Evolutionary conservation across 1,140 invertebrate species (phyloP), one percentile per base, ranked within the genome.

Genomic region (Bombus soroeensis): DNA sequence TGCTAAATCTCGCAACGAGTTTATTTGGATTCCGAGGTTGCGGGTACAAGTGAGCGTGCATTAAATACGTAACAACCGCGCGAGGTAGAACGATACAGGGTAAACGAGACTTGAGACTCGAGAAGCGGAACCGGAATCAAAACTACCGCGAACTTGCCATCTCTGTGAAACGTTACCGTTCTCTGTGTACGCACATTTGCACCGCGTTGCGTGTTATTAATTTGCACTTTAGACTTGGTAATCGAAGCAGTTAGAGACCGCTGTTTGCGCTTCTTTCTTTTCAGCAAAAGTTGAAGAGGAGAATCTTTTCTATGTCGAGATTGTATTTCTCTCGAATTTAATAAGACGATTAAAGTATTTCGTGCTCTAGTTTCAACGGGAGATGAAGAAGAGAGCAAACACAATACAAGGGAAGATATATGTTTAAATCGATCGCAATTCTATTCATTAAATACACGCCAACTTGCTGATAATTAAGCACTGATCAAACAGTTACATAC

Each of bases 1-100:
- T 80, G 83, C 53, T 73, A 64, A 85, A 80, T 80, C 68, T 89
- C 75, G 78, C 34, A n/a, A 81, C 81, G 88, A 81, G 77, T 76
- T 83, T 86, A 86, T 76, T 85, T 85, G 83, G 81, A 71, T 89
- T 83, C 66, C 70, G 86, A 89, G 85, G 83, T 90, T 87, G 81
- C 83, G 47, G 62, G 73, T 43, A 81, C 79, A 71, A 77, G 80
- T 39, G 53, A 77, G 81, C 73, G 68, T 43, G 81, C 77, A 80
- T 41, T 87, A 83, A 90, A 87, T 62, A 70, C 81, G 59, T 47
- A 81, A 89, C 85, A 81, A 70, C 75, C 64, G 76, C 78, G 75
- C 53, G 68, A 71, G 66, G 34, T 66, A 10, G 8, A 22, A 41
- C 15, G 81, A 87, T 57, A 57, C 88, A 25, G 22, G 73, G 72